Evolutionary conservation across 1,140 invertebrate genomes (phyloP).

Genomic region (Lepidurus apus): DNA sequence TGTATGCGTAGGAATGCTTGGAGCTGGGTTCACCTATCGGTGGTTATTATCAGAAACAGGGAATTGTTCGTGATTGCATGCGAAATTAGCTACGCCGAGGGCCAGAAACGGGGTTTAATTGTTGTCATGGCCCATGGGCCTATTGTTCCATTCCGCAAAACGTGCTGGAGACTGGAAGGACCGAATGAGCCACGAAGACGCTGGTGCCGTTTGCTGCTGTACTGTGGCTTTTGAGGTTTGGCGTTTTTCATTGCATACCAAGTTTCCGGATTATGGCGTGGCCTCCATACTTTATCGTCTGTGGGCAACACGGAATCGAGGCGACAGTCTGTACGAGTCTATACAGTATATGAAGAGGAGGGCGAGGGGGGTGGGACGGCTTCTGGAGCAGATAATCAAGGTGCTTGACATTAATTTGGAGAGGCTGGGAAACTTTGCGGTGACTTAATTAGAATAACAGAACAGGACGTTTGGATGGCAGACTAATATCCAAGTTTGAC

Average conservation of each 20-base stretch:
- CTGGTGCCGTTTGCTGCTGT: not conserved
- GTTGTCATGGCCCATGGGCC: not conserved
- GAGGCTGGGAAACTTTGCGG: not conserved
- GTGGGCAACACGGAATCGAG: not conserved
- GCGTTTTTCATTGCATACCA: not conserved
- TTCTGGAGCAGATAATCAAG: not conserved
- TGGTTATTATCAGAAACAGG: not conserved
- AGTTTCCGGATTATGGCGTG: not conserved
- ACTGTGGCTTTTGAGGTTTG: not conserved
- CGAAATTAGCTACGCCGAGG: not conserved
- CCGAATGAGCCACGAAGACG: not conserved
- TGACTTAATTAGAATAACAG: conserved; percentile 22
- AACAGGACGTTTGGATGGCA: not conserved
- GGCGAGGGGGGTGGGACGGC: too few species aligned
- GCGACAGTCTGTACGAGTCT: not conserved
- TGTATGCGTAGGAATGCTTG: not conserved
- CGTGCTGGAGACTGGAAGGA: not conserved
- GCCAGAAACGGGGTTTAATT: not conserved
- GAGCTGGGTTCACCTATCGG: not conserved
- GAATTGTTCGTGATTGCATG: not conserved
- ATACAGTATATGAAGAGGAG: too few species aligned
- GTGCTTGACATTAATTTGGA: not conserved
- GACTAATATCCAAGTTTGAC: conserved; percentile 15
- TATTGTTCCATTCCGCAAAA: not conserved
- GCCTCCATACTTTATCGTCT: not conserved